Percentiles rank a stretch among this genome's conserved stretches.
phyloP scores from a whole-genome alignment of 2,888 invertebrate species.

The Brachylomia viminalis region DNA sequence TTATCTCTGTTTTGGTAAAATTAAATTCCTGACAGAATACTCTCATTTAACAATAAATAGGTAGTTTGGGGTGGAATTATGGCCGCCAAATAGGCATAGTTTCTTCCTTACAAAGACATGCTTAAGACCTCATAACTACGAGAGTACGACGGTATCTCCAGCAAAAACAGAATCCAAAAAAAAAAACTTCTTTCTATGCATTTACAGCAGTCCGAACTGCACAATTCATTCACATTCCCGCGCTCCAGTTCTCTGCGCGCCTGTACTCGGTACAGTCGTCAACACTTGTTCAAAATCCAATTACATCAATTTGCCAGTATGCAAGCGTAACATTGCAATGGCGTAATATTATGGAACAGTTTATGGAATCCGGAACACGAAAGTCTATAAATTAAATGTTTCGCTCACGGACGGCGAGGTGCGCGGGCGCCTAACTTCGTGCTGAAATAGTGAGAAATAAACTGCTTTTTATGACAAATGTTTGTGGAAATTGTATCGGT shows the following conservation, averaged over 20 bases:
- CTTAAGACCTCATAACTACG: background rate
- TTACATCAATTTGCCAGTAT: conserved; percentile 62
- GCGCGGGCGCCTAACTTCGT: conserved; percentile 15
- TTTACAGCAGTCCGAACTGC: conserved; percentile 26
- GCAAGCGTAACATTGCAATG: conserved; percentile 61
- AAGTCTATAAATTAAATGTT: conserved; percentile 64
- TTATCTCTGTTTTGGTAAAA: background rate
- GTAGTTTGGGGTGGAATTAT: background rate
- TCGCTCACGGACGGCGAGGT: conserved; percentile 58
- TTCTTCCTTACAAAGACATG: too few relatives aligned
- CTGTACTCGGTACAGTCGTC: conserved; percentile 36
- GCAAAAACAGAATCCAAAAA: background rate
- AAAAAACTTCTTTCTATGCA: conserved; percentile 6
- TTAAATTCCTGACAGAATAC: too few relatives aligned
- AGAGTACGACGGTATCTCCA: background rate
- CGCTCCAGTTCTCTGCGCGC: conserved; percentile 30
- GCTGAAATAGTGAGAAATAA: conserved; percentile 39
- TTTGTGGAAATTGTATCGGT: background rate
- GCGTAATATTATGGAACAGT: conserved; percentile 68
- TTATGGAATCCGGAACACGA: conserved; percentile 68
- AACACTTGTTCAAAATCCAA: conserved; percentile 55
- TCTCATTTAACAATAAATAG: background rate
- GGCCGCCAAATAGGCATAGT: background rate
- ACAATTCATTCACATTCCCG: conserved; percentile 32
- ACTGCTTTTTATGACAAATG: conserved; percentile 10